phyloP scores from a whole-genome alignment of 2,888 invertebrate genomes.

The Dexiosoma caninum region DNA sequence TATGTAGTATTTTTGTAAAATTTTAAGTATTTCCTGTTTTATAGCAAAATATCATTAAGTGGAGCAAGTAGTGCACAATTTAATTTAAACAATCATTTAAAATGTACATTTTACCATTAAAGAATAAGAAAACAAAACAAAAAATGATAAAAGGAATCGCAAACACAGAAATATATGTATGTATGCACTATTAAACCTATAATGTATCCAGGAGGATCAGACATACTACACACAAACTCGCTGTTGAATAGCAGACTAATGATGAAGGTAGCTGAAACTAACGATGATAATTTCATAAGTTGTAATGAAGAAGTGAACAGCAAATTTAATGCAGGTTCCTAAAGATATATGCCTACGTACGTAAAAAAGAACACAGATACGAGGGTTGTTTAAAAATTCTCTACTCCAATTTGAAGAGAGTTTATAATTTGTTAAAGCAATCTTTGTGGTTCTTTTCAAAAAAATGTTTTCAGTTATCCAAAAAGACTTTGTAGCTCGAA shows the following conservation, averaged over 20 bases:
- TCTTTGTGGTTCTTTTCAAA: not conserved
- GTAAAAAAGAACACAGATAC: not conserved
- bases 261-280: slow-evolving; percentile 53
- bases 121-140: not conserved
- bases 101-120: slow-evolving; percentile 21
- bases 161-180: slow-evolving; percentile 13
- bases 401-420: too few species aligned
- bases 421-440: too few species aligned
- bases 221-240: not conserved
- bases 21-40: slow-evolving; percentile 61
- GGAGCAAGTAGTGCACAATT: slow-evolving; percentile 37
- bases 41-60: slow-evolving; percentile 55
- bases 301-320: slow-evolving; percentile 28
- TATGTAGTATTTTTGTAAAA: slow-evolving; percentile 33
- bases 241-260: slow-evolving; percentile 27
- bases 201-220: not conserved
- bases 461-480: too few species aligned
- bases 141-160: not conserved
- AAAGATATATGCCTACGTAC: not conserved
- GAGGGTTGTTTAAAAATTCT: not conserved
- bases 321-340: not conserved
- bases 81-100: slow-evolving; percentile 58
- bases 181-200: not conserved
- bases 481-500: too few species aligned
- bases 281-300: slow-evolving; percentile 58